Percentiles rank a stretch among this genome's conserved stretches.
phyloP scores from a whole-genome alignment of 1,140 invertebrate genomes.

The Caenorhabditis elegans region DNA sequence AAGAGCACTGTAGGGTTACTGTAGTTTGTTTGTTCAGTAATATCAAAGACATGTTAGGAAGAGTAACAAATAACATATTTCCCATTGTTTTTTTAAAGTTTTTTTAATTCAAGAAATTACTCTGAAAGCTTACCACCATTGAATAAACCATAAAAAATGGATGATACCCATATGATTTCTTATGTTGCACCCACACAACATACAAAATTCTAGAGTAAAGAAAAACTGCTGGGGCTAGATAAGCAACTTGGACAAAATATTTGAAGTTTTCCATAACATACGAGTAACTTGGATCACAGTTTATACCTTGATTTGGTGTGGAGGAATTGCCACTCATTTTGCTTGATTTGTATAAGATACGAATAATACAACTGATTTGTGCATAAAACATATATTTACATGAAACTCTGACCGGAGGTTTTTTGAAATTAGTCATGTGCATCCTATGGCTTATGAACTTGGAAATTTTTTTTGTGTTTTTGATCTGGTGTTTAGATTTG shows the following conservation, averaged over 20 bases:
- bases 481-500: no score
- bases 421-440: no score
- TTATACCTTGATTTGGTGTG: not conserved
- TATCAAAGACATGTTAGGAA: no score
- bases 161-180: not conserved
- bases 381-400: no score
- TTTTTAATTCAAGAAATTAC: no score
- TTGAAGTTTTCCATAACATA: not conserved
- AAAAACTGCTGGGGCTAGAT: not conserved
- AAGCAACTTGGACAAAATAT: not conserved
- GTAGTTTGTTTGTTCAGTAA: no score
- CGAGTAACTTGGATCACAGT: not conserved
- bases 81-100: not conserved
- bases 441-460: no score
- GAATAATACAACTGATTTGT: not conserved
- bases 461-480: no score
- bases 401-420: no score
- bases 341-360: not conserved
- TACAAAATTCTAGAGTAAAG: not conserved
- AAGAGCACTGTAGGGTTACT: no score
- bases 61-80: not conserved
- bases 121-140: not conserved
- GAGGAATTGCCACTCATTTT: not conserved
- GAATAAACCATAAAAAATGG: constrained; percentile 8
- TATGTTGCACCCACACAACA: not conserved